Base-by-base conservation (phyloP, 2,113 vertebrate species). In the Xenopus tropicalis region DNA sequence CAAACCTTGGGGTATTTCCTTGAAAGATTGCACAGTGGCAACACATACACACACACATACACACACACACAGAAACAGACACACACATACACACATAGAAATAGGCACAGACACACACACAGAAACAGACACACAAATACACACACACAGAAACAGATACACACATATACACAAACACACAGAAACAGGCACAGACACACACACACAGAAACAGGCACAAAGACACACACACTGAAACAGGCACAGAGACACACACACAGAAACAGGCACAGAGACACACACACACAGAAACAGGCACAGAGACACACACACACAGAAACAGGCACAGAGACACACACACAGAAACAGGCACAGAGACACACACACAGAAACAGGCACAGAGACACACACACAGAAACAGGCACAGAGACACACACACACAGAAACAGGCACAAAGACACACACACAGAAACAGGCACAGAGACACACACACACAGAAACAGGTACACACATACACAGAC, bases 61-160 rank as follows among this genome's bases (percentile, higher is more conserved):
- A 71, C 69, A 77, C 61, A 77, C 68, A 77, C 61, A 51, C 79
- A 66, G 73, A 80, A 81, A 79, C 78, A 73, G 87, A 78, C 82
- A 81, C 83, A 80, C 81, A 74, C 77, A 80, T 81, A 79, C 78
- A 73, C 87, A 78, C 82, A n/a, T n/a, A n/a, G n/a, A n/a, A n/a
- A n/a, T n/a, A n/a, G n/a, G 19, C 52, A 54, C 11, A 22, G 54
- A 16, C 29, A 11, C 20, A 3, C 48, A 59, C 52, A 54, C 52
- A 59, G n/a, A n/a, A n/a, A n/a, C n/a, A n/a, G n/a, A n/a, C 52
- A 54, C 54, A 59, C 25, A 44, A 21, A 48, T 51, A 71, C 69
- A 77, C 61, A 77, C 68, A 77, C 61, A 51, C 79, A 66, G 73
- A 80, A 81, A 79, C 78, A 73, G 87, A 78, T 81, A 81, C 83